These are phyloP conservation scores for Macrobrachium nipponense DNA, from an alignment of 1,140 invertebrate species.

Conservation along the genomic window DNA sequence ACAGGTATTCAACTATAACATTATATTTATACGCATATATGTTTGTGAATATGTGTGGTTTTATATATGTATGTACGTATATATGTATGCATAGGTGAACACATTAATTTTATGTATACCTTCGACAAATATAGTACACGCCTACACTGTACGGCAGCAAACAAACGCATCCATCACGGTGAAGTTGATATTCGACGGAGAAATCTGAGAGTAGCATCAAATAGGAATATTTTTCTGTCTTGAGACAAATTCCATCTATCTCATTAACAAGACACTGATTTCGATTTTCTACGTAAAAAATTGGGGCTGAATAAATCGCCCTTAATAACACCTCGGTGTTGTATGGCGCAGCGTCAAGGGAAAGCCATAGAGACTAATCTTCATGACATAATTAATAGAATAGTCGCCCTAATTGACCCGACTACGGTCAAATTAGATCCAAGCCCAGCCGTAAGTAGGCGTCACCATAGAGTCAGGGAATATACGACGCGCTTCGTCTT, in stretches of 20 bases:
- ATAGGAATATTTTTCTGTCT: too few species aligned
- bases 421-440: constrained; percentile 47
- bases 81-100: background rate
- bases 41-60: background rate
- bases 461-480: background rate
- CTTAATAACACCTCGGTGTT: background rate
- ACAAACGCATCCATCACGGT: background rate
- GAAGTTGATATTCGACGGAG: too few species aligned
- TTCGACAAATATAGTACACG: background rate
- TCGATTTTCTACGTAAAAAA: background rate
- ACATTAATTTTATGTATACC: too few species aligned
- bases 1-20: too few species aligned
- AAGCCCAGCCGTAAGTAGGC: constrained; percentile 26
- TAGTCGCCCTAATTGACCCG: constrained; percentile 48
- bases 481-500: background rate
- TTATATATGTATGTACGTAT: background rate
- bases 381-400: constrained; percentile 49
- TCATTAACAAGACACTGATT: background rate
- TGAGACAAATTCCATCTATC: too few species aligned
- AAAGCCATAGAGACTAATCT: constrained; percentile 32
- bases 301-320: background rate
- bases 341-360: constrained; percentile 2
- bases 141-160: background rate
- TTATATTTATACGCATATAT: background rate
- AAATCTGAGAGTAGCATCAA: too few species aligned